phyloP scores from a whole-genome alignment of 1,140 invertebrate genomes.

The Bombyx mandarina region DNA sequence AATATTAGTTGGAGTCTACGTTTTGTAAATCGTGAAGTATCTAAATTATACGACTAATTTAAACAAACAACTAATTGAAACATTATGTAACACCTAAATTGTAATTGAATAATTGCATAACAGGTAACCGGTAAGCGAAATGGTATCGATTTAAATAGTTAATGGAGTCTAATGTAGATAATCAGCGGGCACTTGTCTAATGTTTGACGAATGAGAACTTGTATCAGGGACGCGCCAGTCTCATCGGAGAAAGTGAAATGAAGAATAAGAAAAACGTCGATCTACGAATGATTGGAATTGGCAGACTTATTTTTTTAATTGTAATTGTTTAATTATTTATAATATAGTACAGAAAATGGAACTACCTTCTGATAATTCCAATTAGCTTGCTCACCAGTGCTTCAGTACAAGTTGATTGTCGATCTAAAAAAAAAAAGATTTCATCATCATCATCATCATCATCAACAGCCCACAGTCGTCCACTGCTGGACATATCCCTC shows the following conservation, averaged over 20 bases:
- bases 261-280: slow-evolving; percentile 9
- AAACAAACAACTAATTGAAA: slow-evolving; percentile 7
- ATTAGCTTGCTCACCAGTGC: too few relatives aligned
- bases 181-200: slow-evolving; percentile 55
- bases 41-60: slow-evolving; percentile 5
- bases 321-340: not conserved
- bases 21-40: not conserved
- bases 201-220: slow-evolving; percentile 52
- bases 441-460: too few relatives aligned
- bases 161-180: slow-evolving; percentile 59
- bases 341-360: not conserved
- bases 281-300: slow-evolving; percentile 1
- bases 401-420: too few relatives aligned
- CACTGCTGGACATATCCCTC: too few relatives aligned
- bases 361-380: too few relatives aligned
- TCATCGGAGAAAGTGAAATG: slow-evolving; percentile 63
- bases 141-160: slow-evolving; percentile 57
- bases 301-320: not conserved
- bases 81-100: slow-evolving; percentile 14
- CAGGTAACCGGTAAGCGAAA: slow-evolving; percentile 39
- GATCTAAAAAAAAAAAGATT: too few relatives aligned
- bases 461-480: too few relatives aligned
- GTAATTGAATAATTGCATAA: slow-evolving; percentile 42
- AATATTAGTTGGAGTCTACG: slow-evolving; percentile 4
- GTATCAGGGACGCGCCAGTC: slow-evolving; percentile 35